Evolutionary conservation across 2,888 invertebrate species (phyloP), one percentile per base, ranked within the genome.

Genomic region (Dimorphilus gyrociliatus): DNA sequence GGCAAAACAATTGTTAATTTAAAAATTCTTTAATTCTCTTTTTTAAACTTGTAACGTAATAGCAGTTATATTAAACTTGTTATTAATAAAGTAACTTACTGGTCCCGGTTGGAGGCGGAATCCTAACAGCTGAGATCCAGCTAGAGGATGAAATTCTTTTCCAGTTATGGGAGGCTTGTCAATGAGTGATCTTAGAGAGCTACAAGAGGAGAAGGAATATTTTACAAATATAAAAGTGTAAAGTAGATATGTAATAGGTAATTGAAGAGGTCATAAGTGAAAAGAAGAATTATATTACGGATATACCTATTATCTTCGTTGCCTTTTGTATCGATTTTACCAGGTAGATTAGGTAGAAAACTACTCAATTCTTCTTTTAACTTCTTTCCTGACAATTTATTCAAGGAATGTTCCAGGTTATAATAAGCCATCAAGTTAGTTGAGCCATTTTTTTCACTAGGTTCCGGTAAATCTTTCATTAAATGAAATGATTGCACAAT

Each of bases 401-500:
- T 88, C 64, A 90, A 86, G 14, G 90, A 85, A 67, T 92, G 88
- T 67, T 92, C 90, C 41, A 92, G 71, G 45, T 82, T 84, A 74
- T 92, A 81, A 69, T 82, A 78, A 55, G 80, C 78, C 82, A 92
- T 88, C 64, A 92, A 75, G 71, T 92, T 92, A 47, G 81, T 86
- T 51, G 88, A 85, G 41, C 92, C 92, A 39, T 90, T 92, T 48
- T 86, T 42, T 19, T 55, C 55, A 28, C 52, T 45, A 24, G 48
- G 44, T 26, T 58, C 58, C 32, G 57, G 56, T 14, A 51, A 49
- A 30, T 60, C 60, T 46, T 56, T 60, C 41, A 90, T 82, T 63
- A 92, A 77, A 70, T 92, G 92, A 68, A 92, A 92, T n/a, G n/a
- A n/a, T n/a, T n/a, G 85, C 65, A 90, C 84, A 51, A 92, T 88